These are phyloP conservation scores for Amaurobius ferox DNA, from an alignment of 2,888 invertebrate genomes.

Conservation along the genomic window DNA sequence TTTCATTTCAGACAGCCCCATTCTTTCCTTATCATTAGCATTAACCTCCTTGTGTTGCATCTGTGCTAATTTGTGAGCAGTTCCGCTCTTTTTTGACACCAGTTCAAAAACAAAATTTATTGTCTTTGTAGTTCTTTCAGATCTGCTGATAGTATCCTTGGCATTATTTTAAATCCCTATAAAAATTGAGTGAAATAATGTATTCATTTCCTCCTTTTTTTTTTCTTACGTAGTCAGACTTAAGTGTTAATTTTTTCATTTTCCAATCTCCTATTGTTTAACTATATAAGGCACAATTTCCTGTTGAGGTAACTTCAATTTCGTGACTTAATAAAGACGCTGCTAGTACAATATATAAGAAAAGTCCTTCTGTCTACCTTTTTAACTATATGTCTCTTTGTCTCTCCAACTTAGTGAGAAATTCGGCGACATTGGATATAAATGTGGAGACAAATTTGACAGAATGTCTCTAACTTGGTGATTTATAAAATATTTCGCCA, in stretches of 20 bases:
- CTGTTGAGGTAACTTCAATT: background rate
- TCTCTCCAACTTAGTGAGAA: too few species aligned
- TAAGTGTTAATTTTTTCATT: background rate
- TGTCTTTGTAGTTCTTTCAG: background rate
- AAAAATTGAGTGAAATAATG: background rate
- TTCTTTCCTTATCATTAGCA: constrained; percentile 6
- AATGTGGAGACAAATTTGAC: too few species aligned
- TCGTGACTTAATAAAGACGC: too few species aligned
- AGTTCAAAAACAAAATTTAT: background rate
- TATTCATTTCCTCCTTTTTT: constrained; percentile 18
- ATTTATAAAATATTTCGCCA: too few species aligned
- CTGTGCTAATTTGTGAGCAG: background rate
- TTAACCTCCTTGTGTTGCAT: background rate
- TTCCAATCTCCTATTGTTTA: constrained; percentile 20
- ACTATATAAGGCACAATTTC: constrained; percentile 10
- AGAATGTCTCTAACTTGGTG: too few species aligned
- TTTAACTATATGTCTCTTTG: too few species aligned
- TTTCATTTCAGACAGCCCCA: background rate
- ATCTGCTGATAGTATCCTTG: background rate
- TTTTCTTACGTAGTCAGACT: background rate
- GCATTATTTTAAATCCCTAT: background rate
- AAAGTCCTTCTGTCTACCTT: too few species aligned
- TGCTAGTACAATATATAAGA: too few species aligned
- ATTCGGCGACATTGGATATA: too few species aligned
- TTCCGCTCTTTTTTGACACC: background rate